A percentile compares a stretch with the other conserved stretches of the same genome.
Evolutionary conservation across 2,797 vertebrate species (phyloP).

Genomic region (Tauraco hartlaubi): DNA sequence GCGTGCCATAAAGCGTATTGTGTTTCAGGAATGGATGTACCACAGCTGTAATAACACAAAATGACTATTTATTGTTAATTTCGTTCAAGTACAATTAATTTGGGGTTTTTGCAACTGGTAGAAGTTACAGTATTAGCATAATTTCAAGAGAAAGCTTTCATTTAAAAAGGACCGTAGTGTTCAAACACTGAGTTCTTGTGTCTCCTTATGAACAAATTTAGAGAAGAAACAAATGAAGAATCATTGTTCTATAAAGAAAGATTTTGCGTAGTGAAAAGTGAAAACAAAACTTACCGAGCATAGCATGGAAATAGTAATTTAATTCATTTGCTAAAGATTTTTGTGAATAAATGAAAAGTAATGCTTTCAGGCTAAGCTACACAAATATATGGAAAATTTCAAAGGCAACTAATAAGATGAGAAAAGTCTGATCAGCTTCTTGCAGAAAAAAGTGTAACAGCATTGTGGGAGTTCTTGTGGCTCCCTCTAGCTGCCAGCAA

Average conservation of each 20-base stretch:
- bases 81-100: neutral
- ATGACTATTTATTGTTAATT: neutral
- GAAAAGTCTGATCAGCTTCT: neutral
- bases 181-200: neutral
- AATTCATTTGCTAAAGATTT: neutral
- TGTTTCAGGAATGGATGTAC: neutral
- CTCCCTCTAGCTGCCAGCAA: conserved; percentile 27
- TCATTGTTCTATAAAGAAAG: neutral
- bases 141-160: neutral
- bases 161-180: neutral
- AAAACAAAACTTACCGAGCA: neutral
- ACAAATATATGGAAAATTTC: neutral
- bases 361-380: neutral
- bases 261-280: neutral
- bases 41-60: neutral
- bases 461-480: neutral
- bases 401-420: neutral
- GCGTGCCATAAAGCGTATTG: neutral
- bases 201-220: neutral
- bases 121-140: neutral
- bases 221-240: neutral
- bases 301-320: neutral
- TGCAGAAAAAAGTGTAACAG: neutral
- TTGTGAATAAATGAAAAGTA: neutral
- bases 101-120: neutral